Base-by-base conservation (phyloP, 1,140 invertebrate species). In the Liolophura sinensis region DNA sequence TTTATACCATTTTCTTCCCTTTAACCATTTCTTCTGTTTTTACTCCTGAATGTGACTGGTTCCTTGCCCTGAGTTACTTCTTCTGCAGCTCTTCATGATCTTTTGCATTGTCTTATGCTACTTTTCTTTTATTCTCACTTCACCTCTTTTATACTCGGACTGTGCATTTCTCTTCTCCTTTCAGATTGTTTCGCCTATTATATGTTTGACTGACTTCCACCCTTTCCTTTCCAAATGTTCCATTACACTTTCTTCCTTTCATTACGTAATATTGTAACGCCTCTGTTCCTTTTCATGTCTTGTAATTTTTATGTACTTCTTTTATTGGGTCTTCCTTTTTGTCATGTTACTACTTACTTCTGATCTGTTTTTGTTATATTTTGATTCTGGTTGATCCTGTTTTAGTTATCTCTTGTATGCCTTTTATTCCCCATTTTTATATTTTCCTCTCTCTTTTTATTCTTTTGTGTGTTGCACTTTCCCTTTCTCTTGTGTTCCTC, bases 301-400 rank as follows among this genome's bases (percentile, higher is more conserved):
- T 40, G 27, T 40, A 31, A 24, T 60, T 40, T 60, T 40, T 60
- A 24, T 60, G 25, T 60, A 24, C 47, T 40, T 60, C 58, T 60
- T 40, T 25, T 40, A 31, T 40, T 25, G 25, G 27, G 25, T 60
- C 58, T 60, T 40, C 47, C 58, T 60, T 40, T 60, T 31, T 60
- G 25, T 60, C 58, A 31, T 40, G 27, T 40, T 60, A 24, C 47
- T 40, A 31, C 58, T 60, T 40, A 31, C 58, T 60, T 40, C 46
- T 40, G 27, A 24, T 11, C 58, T 60, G 16, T 57, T 24, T 57
- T 24, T 57, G 16, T n/a, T n/a, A n/a, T n/a, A n/a, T n/a, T n/a
- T n/a, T n/a, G n/a, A n/a, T n/a, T n/a, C n/a, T n/a, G n/a, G n/a
- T n/a, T n/a, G n/a, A n/a, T n/a, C n/a, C n/a, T n/a, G n/a, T n/a